Conservation (phyloP, 2,113 vertebrate genomes). For the Esox niger region DNA sequence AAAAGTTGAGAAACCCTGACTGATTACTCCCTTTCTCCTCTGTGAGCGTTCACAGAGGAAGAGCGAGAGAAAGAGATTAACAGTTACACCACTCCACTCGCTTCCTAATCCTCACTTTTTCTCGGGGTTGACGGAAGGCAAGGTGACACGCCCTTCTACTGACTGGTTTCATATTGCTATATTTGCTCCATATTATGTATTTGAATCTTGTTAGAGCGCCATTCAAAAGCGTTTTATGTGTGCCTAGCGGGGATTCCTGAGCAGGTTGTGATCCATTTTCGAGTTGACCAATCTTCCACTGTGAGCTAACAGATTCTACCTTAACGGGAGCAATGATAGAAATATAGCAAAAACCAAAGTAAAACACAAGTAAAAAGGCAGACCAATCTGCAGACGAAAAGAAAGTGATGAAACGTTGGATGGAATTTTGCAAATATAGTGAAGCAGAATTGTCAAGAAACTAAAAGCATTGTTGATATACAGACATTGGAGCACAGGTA, state of each 20-base stretch:
- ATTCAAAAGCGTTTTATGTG: not conserved
- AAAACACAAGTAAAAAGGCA: too few species aligned
- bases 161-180: not conserved
- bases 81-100: not conserved
- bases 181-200: not conserved
- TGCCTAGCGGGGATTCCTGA: not conserved
- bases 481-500: too few species aligned
- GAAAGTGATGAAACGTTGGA: too few species aligned
- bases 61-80: constrained; percentile 14
- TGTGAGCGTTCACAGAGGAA: not conserved
- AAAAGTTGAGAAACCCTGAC: constrained; percentile 3
- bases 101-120: constrained; percentile 4
- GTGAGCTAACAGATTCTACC: not conserved
- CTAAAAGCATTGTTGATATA: too few species aligned
- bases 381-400: too few species aligned
- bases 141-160: constrained; percentile 6
- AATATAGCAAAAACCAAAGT: too few species aligned
- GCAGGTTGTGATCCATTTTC: not conserved
- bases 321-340: not conserved
- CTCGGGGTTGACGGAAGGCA: not conserved
- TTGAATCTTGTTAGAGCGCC: not conserved
- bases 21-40: not conserved
- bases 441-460: too few species aligned
- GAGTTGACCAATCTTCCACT: not conserved
- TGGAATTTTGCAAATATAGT: too few species aligned